Evolutionary conservation across 2,113 vertebrate genomes (phyloP), one percentile per base, ranked within the genome.

Genomic region (Xenopus borealis): DNA sequence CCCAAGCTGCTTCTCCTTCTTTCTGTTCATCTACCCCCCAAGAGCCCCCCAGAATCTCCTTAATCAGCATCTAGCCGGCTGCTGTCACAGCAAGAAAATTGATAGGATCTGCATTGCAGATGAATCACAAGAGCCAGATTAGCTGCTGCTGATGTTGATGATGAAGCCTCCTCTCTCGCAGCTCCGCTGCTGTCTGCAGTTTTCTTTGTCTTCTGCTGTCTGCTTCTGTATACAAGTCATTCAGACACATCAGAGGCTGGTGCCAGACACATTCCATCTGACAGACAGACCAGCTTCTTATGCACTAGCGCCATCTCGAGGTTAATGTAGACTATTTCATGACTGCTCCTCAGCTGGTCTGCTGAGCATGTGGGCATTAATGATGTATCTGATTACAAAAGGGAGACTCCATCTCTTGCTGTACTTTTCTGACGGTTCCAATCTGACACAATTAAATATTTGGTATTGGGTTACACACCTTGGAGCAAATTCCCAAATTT

Each of bases 31-130:
- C 68, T 45, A 70, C 79, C 53, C 47, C 72, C 79, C 57, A 78
- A 79, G 72, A 83, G 80, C 72, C 81, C 74, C 75, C 72, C 65
- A 80, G 80, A 83, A 82, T 81, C 79, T 80, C 80, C 77, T 74
- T 84, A 72, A 82, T 82, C 80, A 78, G 81, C 81, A 82, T 81
- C 80, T 80, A 79, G 71, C 81, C 78, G 82, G 83, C 85, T 85
- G 84, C 82, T 87, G 83, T 83, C 83, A 83, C 82, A 83, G 85
- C 74, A 69, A 75, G 72, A 65, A 85, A 82, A 89, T 80, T 82
- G 81, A 86, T 88, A 83, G 81, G 81, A 82, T 86, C 82, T 85
- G 85, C 82, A 82, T 80, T 86, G 83, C 84, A 87, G 79, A 87
- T 84, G 75, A 86, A 82, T 84, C 80, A 74, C 73, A 55, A 76